Base-by-base conservation (phyloP, 2,797 vertebrate genomes). In the Echiichthys vipera region DNA sequence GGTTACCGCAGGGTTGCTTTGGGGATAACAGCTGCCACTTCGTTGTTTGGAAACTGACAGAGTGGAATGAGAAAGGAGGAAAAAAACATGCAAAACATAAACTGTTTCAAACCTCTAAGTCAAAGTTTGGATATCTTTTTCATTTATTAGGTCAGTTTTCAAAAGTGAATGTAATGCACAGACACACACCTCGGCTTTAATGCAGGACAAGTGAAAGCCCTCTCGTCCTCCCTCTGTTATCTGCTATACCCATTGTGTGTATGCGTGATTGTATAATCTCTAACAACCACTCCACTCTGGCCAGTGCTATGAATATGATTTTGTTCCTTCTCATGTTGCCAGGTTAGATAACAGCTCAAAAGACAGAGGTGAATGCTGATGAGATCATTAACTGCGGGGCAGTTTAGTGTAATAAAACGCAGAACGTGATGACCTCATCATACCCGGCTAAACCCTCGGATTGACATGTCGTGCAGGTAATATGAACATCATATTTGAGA, bases 1-100 rank as follows among this genome's bases (percentile, higher is more conserved):
- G 85, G 78, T 80, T 80, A 78, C 72, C 14, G n/a, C 7, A 3
- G 65, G 64, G 50, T 43, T 65, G 73, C 77, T 20, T 55, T 82
- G 88, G 90, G 90, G 88, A 89, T 84, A 89, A 84, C 91, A 90
- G 83, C 88, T 92, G 91, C 84, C 86, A 77, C 79, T 81, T 51
- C 13, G 8, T 61, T 68, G 67, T 65, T 78, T 39, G 36, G 42
- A 71, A 90, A 68, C 81, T 78, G 81, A 78, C 77, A 37, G 78
- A 79, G 76, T 66, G 64, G 78, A 86, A 85, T 58, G 0, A 66
- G 15, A 43, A 54, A 24, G 12, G 29, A 11, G 24, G 27, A 5
- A 14, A n/a, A 54, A 66, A 55, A 37, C 8, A 47, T 20, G 25
- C 29, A 47, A 64, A 76, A 58, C 40, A 58, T 18, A 36, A n/a